Conservation (phyloP, 2,888 invertebrate species). For the Thelaira solivaga region DNA sequence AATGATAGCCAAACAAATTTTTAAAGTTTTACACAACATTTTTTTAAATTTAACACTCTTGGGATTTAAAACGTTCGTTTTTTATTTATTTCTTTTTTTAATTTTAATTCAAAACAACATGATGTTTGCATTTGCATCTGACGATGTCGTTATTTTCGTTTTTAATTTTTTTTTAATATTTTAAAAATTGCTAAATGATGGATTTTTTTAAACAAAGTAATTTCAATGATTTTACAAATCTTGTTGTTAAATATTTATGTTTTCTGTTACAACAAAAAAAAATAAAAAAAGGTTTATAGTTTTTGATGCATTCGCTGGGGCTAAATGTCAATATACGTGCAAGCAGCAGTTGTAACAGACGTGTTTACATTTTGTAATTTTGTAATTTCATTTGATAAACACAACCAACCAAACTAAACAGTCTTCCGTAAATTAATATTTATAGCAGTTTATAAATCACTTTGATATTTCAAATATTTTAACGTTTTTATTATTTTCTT, state of each 20-base stretch:
- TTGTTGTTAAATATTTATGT: conserved; percentile 38
- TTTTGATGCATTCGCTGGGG: background rate
- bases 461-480: conserved; percentile 30
- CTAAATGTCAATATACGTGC: conserved; percentile 59
- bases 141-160: background rate
- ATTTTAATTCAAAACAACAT: conserved; percentile 4
- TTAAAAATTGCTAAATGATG: conserved; percentile 56
- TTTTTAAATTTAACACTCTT: conserved; percentile 33
- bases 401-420: background rate
- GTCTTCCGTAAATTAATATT: background rate
- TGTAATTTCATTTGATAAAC: conserved; percentile 8
- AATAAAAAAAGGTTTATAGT: background rate
- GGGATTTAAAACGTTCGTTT: conserved; percentile 13
- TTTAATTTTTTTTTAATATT: background rate
- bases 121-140: background rate
- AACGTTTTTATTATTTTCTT: conserved; percentile 16
- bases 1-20: conserved; percentile 24
- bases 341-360: conserved; percentile 34
- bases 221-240: conserved; percentile 48
- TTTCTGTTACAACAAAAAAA: too few relatives aligned
- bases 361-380: conserved; percentile 30
- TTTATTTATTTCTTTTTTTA: background rate
- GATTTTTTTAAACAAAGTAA: conserved; percentile 20
- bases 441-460: conserved; percentile 14
- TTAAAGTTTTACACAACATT: conserved; percentile 29